Percentiles rank a stretch among this genome's conserved stretches.
Conservation (phyloP, 1,140 invertebrate genomes). For the Wiebesia pumilae region DNA sequence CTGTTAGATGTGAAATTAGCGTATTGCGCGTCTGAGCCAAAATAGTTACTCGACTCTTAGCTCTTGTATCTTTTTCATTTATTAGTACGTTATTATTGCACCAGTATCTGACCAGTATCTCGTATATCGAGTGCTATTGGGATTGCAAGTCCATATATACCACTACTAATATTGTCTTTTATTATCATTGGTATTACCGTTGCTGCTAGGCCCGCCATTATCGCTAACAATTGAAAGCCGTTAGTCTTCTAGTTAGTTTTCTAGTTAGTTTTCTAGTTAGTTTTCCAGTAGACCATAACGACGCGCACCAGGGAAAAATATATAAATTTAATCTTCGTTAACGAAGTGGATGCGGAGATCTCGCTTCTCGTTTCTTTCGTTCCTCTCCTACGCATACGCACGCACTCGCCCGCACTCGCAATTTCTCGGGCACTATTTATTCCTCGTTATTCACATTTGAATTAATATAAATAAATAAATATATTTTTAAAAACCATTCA, state of each 20-base stretch:
- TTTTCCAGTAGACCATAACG: neutral
- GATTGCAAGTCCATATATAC: too few relatives aligned
- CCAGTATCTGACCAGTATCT: too few relatives aligned
- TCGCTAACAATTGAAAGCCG: too few relatives aligned
- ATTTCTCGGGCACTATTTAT: neutral
- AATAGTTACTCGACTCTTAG: neutral
- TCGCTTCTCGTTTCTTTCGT: neutral
- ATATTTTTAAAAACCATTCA: constrained; percentile 5
- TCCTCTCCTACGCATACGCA: too few relatives aligned
- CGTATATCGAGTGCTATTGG: too few relatives aligned
- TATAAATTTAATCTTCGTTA: neutral
- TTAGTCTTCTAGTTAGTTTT: too few relatives aligned
- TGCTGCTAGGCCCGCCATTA: too few relatives aligned
- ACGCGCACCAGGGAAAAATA: neutral
- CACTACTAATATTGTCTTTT: too few relatives aligned
- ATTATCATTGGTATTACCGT: too few relatives aligned
- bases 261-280: neutral
- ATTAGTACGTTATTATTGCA: too few relatives aligned
- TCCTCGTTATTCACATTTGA: neutral
- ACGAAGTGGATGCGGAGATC: neutral
- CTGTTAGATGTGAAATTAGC: constrained; percentile 55
- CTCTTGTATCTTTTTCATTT: too few relatives aligned
- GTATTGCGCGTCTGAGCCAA: neutral
- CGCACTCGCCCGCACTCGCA: too few relatives aligned
- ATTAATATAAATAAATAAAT: neutral